Conservation (phyloP, 2,888 invertebrate genomes). For the Epinotia ramella region DNA sequence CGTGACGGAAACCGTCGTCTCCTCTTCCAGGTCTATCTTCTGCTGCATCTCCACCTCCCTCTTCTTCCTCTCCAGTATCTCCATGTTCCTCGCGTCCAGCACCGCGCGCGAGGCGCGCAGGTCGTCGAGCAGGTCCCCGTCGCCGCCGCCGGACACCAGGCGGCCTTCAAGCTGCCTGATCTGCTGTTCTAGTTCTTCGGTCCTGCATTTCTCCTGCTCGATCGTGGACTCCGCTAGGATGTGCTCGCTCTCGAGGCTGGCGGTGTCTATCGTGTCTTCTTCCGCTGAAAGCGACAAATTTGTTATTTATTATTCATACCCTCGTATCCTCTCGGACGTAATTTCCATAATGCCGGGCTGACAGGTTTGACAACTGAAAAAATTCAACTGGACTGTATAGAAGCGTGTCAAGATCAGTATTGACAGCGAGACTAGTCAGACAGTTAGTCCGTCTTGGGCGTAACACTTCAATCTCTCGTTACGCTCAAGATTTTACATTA, state of each 20-base stretch:
- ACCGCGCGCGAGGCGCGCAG: slow-evolving; percentile 97
- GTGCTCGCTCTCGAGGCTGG: slow-evolving; percentile 80
- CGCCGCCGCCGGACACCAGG: slow-evolving; percentile 93
- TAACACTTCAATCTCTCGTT: too few relatives aligned
- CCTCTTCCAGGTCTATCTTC: slow-evolving; percentile 96
- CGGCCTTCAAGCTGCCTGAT: slow-evolving; percentile 96
- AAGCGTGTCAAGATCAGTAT: too few relatives aligned
- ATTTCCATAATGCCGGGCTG: too few relatives aligned
- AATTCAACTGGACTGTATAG: too few relatives aligned
- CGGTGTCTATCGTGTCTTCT: slow-evolving; percentile 70
- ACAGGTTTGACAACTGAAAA: too few relatives aligned
- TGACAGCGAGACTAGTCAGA: too few relatives aligned
- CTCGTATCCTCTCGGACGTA: too few relatives aligned
- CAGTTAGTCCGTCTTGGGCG: too few relatives aligned
- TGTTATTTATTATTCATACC: not conserved
- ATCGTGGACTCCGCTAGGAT: slow-evolving; percentile 79
- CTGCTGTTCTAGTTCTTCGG: slow-evolving; percentile 91
- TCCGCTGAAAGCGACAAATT: slow-evolving; percentile 58
- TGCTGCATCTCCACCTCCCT: slow-evolving; percentile 97
- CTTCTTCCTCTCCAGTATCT: slow-evolving; percentile 96
- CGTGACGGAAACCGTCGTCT: slow-evolving; percentile 95
- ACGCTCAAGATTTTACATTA: too few relatives aligned
- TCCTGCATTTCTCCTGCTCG: slow-evolving; percentile 89
- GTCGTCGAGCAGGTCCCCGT: slow-evolving; percentile 93
- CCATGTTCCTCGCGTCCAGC: slow-evolving; percentile 91